Conservation (phyloP, 2,113 vertebrate species). For the Chamaea fasciata region DNA sequence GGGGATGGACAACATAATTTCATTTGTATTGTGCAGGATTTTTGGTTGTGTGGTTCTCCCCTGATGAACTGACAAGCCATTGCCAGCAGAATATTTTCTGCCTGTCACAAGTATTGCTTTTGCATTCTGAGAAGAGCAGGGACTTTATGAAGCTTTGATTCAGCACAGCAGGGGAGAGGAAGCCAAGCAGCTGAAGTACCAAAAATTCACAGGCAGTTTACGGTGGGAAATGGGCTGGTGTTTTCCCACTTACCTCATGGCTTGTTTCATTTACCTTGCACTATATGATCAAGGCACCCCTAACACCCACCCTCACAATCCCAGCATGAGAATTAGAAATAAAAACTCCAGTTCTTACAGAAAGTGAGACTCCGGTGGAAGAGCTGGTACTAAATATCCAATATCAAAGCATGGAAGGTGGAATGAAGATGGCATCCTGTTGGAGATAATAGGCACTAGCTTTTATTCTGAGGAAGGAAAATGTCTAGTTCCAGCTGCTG, state of each 20-base stretch:
- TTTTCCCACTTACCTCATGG: background rate
- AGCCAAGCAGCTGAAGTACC: background rate
- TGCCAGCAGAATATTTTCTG: conserved; percentile 22
- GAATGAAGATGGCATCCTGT: background rate
- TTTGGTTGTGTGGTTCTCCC: background rate
- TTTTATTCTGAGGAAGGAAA: background rate
- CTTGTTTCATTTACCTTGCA: background rate
- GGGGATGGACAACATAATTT: background rate
- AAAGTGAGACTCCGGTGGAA: background rate
- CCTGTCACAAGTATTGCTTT: conserved; percentile 35
- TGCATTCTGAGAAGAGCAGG: conserved; percentile 7
- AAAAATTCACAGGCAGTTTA: background rate
- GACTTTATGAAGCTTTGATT: conserved; percentile 53
- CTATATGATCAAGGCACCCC: background rate
- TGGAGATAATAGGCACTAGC: background rate
- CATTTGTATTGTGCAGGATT: background rate
- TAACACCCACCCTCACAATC: background rate
- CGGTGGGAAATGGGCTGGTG: background rate
- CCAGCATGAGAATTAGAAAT: background rate
- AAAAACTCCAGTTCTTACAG: background rate
- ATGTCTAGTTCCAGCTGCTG: background rate
- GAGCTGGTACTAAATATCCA: background rate
- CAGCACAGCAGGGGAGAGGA: conserved; percentile 31
- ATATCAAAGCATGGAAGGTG: background rate
- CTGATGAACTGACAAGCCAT: background rate